phyloP scores from a whole-genome alignment of 2,797 vertebrate species.

The Alexandromys oeconomus region DNA sequence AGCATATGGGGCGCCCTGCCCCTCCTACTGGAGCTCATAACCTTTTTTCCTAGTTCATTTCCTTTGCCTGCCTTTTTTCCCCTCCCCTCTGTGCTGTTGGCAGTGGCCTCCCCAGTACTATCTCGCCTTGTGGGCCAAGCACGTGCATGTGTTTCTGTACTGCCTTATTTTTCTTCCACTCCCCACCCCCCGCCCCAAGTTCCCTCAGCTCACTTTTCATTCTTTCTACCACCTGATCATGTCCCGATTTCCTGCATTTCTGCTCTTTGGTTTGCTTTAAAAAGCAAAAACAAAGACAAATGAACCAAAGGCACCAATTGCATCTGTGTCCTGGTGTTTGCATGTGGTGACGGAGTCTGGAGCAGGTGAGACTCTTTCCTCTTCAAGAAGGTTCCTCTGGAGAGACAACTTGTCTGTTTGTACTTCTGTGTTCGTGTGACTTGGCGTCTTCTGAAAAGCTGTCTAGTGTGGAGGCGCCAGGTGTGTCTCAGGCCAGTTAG shows the following conservation, averaged over 20 bases:
- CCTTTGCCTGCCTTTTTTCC: background rate
- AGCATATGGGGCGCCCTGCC: background rate
- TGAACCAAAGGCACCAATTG: background rate
- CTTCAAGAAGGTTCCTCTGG: background rate
- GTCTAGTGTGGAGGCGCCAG: background rate
- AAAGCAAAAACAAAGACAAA: background rate
- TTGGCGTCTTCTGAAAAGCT: background rate
- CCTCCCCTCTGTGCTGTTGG: background rate
- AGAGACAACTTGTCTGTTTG: background rate
- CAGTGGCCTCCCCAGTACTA: background rate
- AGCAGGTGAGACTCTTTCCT: background rate
- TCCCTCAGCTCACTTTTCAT: background rate
- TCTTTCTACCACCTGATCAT: background rate
- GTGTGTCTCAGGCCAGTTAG: background rate
- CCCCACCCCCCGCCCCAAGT: background rate
- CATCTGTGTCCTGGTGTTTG: background rate
- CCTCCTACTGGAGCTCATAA: background rate
- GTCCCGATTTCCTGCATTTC: constrained; percentile 2
- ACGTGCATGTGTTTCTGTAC: background rate
- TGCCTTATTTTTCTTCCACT: background rate
- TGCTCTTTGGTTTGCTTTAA: background rate
- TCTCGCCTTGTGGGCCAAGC: background rate
- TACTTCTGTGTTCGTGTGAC: background rate
- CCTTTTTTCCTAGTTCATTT: background rate
- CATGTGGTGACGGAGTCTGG: background rate